Conservation (phyloP, 2,113 vertebrate species). For the Cochlearius cochlearius region DNA sequence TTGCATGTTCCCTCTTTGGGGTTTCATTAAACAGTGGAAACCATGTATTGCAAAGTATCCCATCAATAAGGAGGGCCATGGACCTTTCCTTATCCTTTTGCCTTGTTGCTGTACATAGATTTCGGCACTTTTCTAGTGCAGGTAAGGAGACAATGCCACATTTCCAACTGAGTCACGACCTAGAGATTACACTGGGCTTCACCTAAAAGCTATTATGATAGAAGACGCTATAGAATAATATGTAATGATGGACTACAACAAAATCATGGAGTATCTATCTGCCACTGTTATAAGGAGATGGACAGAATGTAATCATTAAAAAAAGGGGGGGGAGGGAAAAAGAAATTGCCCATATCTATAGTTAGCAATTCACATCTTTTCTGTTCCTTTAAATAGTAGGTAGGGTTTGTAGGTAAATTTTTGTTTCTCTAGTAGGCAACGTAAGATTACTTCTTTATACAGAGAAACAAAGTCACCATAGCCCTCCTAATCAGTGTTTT, state of each 20-base stretch:
- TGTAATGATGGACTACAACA: neutral
- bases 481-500: neutral
- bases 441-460: neutral
- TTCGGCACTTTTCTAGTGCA: neutral
- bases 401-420: neutral
- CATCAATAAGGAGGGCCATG: rapidly evolving
- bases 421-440: neutral
- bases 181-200: neutral
- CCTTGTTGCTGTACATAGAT: neutral
- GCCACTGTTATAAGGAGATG: neutral
- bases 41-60: rapidly evolving
- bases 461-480: neutral
- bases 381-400: neutral
- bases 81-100: neutral
- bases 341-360: neutral
- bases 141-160: neutral
- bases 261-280: neutral
- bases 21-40: neutral
- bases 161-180: neutral
- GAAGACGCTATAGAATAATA: neutral
- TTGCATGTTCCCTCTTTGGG: rapidly evolving
- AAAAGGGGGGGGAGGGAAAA: neutral
- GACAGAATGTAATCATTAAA: neutral
- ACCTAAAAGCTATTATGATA: neutral
- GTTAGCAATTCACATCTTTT: neutral